Evolutionary conservation across 2,888 invertebrate genomes (phyloP), one percentile per base, ranked within the genome.

Genomic region (Lepetodrilus schrolli): DNA sequence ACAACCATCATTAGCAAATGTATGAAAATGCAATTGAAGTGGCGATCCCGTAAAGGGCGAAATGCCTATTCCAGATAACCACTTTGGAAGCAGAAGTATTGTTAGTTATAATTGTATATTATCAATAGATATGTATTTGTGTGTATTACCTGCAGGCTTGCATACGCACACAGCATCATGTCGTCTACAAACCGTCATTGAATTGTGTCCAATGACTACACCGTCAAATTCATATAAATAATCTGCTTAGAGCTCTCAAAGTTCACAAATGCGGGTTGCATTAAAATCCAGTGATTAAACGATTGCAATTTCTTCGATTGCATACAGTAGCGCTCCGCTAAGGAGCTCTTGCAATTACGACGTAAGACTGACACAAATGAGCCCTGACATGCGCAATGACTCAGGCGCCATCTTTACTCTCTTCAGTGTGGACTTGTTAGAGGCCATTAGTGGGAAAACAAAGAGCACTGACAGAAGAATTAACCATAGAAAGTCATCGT

Each of bases 221-320:
- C n/a, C n/a, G n/a, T n/a, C n/a, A n/a, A n/a, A 58, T 17, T 58
- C 34, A 13, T 58, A 58, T 58, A 21, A 58, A 58, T 58, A 58
- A 58, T 58, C 58, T 58, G 26, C 58, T 58, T 58, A 58, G 26
- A 58, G 26, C 30, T 58, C 58, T 30, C 30, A 58, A 17, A 58
- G 34, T 58, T 58, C 30, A 10, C 30, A 58, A 58, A 58, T 58
- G 58, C 58, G 58, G 58, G 58, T 30, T 30, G 30, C 34, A 58
- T 23, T 58, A 58, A 58, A 30, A 34, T 58, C 58, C 58, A n/a
- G 58, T 58, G 58, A 58, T 58, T 58, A 58, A 58, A 58, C 58
- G 58, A 58, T 58, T 58, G 26, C 58, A 58, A 58, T 58, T 58
- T 58, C 58, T 58, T 58, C 58, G 58, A 58, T 58, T 58, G 58